Base-by-base conservation (phyloP, 2,888 invertebrate genomes). In the Dolichopus griseipennis region DNA sequence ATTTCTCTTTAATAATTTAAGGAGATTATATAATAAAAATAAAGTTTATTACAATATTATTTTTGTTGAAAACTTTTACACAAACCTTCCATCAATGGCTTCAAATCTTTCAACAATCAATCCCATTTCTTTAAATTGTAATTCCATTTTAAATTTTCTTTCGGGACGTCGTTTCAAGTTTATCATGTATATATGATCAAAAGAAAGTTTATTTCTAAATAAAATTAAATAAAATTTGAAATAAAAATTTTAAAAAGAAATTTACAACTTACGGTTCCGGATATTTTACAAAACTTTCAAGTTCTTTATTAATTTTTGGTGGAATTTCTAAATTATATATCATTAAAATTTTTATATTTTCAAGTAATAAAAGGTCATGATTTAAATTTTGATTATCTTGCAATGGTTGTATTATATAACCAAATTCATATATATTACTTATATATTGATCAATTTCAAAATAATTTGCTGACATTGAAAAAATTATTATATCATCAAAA, bases 31-130 rank as follows among this genome's bases (percentile, higher is more conserved):
- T 41, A 22, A 21, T 18, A 20, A 63, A 65, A 37, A 37, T 37
- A 37, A 37, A 27, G 5, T 27, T 27, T 9, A 37, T 37, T 37
- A 37, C 3, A 37, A 34, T 1, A 37, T 37, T 8, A 7, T 37
- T 37, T 37, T 37, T 12, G 1, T 6, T 52, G 2, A 27, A 27
- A 4, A 27, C 27, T 27, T 5, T 12, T 18, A 52, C 27, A 83
- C 86, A 84, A 82, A 92, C 92, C 87, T 88, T 74, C 97, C 97
- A 83, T 97, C 97, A 7, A 96, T 87, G 3, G 96, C 97, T 70
- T 90, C 85, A n/a, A 93, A 81, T 67, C 86, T 78, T 67, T 87
- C 87, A 1, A 86, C 90, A 18, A 90, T 84, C 74, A 97, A 83
- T 0, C 95, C 95, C 1, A 97, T 82, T 74, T 91, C 90, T 64